Evolutionary conservation across 2,797 vertebrate species (phyloP), one percentile per base, ranked within the genome.

Genomic region (Silurus aristotelis): DNA sequence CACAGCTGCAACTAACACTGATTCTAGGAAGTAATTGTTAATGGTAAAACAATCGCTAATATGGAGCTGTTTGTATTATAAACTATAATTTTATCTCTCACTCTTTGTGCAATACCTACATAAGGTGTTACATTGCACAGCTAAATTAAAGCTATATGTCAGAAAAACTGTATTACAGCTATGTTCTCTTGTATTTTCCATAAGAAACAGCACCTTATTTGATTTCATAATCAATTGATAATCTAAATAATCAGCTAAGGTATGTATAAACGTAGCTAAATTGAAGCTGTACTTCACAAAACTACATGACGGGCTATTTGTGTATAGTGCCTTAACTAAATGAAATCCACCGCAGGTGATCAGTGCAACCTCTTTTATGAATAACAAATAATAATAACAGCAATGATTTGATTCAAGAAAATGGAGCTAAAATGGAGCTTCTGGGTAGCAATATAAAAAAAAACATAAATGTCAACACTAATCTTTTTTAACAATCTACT

Each of bases 401-500:
- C 76, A n/a, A 43, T 13, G 2, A 78, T 60, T 1, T 78, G 27
- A 19, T 13, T 15, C 7, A 31, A 22, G 8, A 73, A 73, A 73
- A 25, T 10, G 5, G 3, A 19, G 25, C 52, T 60, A 14, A 60
- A 60, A 77, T 6, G 4, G 5, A 61, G 75, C 56, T 38, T 9
- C 19, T 61, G 1, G 6, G 17, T 38, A 38, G 38, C 20, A 64
- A 25, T 1, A 64, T 3, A 46, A 63, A 66, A 66, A 63, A 13
- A 27, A 8, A 31, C 6, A 17, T 6, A 48, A 6, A 52, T 9
- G 60, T 20, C 27, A 64, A n/a, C 38, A 10, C 3, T 6, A 52
- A 52, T 80, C n/a, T 80, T 80, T 66, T 38, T 64, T 2, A 77
- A n/a, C 9, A 61, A 13, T 15, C 31, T 79, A n/a, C 77, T 46